phyloP scores from a whole-genome alignment of 2,113 vertebrate species.

The Nansenia antarctica region DNA sequence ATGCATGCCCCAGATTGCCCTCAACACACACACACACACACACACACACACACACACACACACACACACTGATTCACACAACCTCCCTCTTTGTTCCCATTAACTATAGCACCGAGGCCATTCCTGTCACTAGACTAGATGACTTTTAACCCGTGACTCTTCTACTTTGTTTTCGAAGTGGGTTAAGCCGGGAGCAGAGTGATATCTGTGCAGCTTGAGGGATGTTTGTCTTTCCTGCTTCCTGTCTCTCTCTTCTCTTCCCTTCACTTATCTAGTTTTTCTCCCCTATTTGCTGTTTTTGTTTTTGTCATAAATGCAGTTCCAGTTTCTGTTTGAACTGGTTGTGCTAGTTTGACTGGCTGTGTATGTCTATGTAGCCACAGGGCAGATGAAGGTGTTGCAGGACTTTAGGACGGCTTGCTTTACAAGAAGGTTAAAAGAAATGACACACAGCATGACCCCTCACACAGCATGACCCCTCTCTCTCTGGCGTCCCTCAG shows the following conservation, averaged over 20 bases:
- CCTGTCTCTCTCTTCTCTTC: background rate
- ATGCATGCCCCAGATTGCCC: background rate
- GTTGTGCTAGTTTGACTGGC: conserved; percentile 18
- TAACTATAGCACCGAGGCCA: background rate
- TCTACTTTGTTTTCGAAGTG: background rate
- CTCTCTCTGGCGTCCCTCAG: conserved; percentile 54
- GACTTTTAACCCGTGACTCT: background rate
- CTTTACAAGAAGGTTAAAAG: background rate
- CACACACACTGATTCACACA: background rate
- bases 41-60: background rate
- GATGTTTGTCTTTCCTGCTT: conserved; percentile 1
- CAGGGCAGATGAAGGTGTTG: background rate
- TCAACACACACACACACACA: background rate
- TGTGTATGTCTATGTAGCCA: background rate
- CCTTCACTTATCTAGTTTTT: background rate
- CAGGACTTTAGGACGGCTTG: background rate
- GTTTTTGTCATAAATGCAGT: background rate
- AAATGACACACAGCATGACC: background rate
- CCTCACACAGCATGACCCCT: no score
- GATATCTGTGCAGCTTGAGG: background rate
- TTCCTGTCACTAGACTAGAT: background rate
- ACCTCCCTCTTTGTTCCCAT: background rate
- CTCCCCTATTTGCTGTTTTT: background rate
- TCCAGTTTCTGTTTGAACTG: conserved; percentile 15
- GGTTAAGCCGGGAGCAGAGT: background rate